Base-by-base conservation (phyloP, 2,797 vertebrate species). In the Valencia hispanica region DNA sequence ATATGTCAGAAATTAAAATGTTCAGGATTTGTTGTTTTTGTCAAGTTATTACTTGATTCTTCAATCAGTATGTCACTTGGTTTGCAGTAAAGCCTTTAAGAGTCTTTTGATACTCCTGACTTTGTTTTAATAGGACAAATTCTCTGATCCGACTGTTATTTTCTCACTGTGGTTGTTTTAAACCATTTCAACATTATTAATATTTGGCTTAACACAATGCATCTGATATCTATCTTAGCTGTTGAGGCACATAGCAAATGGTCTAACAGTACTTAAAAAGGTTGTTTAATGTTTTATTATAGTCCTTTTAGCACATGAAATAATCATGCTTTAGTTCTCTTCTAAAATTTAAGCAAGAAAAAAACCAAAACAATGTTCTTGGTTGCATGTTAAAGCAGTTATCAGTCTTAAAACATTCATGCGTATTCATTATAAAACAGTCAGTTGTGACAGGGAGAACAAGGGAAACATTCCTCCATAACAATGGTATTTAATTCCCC, bases 361-460 rank as follows among this genome's bases (percentile, higher is more conserved):
- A 14, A 57, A 15, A 63, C 5, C 81, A 88, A 89, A 83, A 84
- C 79, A 89, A 50, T 82, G 85, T 80, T 82, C 81, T 83, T 79
- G 85, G 89, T 89, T 83, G 51, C 73, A 75, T 88, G 87, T 89
- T 84, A 61, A 84, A 88, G 77, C 79, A 80, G 80, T 88, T 86
- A 91, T 88, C 80, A 71, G 69, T 78, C 75, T 63, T 92, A 68
- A 91, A 93, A 92, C 74, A 89, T 90, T 90, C 69, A 92, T 88
- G 86, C 73, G 79, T 87, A 83, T 91, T 89, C 81, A 87, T 90
- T 79, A 84, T 89, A 73, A 85, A 92, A 70, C 79, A 85, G 36
- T 72, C 53, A 0, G 68, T 51, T 74, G 51, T 65, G 75, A 84
- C 34, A 0, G 34, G 72, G 43, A 84, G 68, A 88, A 83, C 50